Percentiles rank a stretch among this genome's conserved stretches.
Evolutionary conservation across 2,797 vertebrate genomes (phyloP).

Genomic region (Nannoperca australis): DNA sequence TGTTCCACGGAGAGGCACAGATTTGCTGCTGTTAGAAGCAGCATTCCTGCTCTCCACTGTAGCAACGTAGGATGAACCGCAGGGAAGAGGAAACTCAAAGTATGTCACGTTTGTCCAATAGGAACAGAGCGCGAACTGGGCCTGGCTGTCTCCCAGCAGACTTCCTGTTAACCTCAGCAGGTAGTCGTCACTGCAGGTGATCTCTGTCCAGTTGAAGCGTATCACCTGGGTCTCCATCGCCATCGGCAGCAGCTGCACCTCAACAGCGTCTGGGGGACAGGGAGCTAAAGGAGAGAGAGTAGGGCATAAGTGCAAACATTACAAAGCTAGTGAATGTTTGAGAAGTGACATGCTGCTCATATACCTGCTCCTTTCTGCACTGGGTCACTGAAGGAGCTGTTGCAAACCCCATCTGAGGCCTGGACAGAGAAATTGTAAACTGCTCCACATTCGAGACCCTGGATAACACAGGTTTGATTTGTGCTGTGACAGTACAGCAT

Average conservation of each 20-base stretch:
- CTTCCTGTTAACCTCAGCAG: slow-evolving; percentile 75
- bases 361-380: slow-evolving; percentile 80
- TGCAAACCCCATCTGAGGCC: slow-evolving; percentile 80
- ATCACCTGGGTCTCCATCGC: slow-evolving; percentile 67
- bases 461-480: slow-evolving; percentile 70
- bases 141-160: slow-evolving; percentile 70
- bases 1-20: slow-evolving; percentile 63
- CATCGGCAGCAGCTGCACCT: slow-evolving; percentile 68
- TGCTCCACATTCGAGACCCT: slow-evolving; percentile 77
- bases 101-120: slow-evolving; percentile 80
- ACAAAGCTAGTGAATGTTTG: background rate
- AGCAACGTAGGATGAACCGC: slow-evolving; percentile 80
- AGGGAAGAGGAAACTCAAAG: slow-evolving; percentile 86
- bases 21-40: slow-evolving; percentile 72
- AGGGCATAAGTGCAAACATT: background rate
- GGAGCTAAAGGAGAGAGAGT: slow-evolving; percentile 70
- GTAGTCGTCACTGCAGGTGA: slow-evolving; percentile 76
- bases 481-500: slow-evolving; percentile 74
- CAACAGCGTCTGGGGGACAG: slow-evolving; percentile 79
- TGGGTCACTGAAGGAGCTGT: slow-evolving; percentile 79
- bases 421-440: slow-evolving; percentile 84
- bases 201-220: slow-evolving; percentile 75
- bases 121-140: slow-evolving; percentile 78
- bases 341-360: background rate
- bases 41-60: slow-evolving; percentile 78